Base-by-base conservation (phyloP, 2,113 vertebrate genomes). In the Potamarius usumacintae region DNA sequence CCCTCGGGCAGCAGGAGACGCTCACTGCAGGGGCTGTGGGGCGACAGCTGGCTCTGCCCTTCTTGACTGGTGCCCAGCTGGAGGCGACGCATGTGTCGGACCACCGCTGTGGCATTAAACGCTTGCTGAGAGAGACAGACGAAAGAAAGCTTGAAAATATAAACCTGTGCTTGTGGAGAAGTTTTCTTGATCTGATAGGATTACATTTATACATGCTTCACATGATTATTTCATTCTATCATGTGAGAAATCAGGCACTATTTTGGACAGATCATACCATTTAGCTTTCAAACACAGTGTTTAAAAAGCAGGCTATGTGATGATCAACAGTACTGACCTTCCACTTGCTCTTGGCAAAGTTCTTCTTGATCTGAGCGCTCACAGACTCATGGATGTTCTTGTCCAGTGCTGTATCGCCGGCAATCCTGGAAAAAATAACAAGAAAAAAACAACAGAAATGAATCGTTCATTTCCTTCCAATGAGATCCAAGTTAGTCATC, bases 361-460 rank as follows among this genome's bases (percentile, higher is more conserved):
- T 99, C 94, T 99, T 99, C 94, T 96, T 97, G 92, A 99, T 99
- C 94, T 99, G 98, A 50, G 97, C 98, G 0, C 98, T 99, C 94
- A 99, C 98, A 0, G 98, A 99, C 93, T 99, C 98, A 8, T 99
- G 98, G 91, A 99, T 99, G 90, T 99, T 99, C 96, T 98, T 99
- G 86, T 99, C 97, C 88, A 99, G 93, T 0, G 98, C 98, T 0
- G 98, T 99, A 92, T 99, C 98, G 42, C 97, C 98, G 0, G 98
- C 97, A 17, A 99, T 99, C 98, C 98, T 99, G 88, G 25, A 14
- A 42, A n/a, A 81, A 60, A 65, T 22, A 42, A 53, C 20, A 30
- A 4, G 48, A 22, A 12, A 63, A 52, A 63, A n/a, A 50, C 34
- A 42, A 18, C 15, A 74, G 20, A 20, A 27, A 53, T 7, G 0